A percentile compares a stretch with the other conserved stretches of the same genome.
Evolutionary conservation across 2,888 invertebrate genomes (phyloP).

Genomic region (Phragmatobia fuliginosa): DNA sequence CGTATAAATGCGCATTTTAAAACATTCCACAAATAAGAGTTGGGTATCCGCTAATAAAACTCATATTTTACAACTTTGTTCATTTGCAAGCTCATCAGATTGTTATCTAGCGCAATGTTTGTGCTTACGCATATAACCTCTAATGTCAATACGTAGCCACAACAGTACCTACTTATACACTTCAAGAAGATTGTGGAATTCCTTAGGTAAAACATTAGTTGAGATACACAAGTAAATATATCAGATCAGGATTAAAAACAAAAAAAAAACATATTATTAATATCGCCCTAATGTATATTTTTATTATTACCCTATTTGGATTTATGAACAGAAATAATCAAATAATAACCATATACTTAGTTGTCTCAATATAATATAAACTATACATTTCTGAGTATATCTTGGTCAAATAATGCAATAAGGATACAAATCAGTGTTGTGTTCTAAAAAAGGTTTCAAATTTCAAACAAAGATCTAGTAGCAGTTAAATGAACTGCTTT

Average conservation of each 20-base stretch:
- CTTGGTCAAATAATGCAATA: background rate
- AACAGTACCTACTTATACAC: conserved; percentile 26
- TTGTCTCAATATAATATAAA: background rate
- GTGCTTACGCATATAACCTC: conserved; percentile 18
- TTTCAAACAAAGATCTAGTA: background rate
- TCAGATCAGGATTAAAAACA: background rate
- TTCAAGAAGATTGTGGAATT: background rate
- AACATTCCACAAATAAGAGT: conserved; percentile 75
- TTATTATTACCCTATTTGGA: background rate
- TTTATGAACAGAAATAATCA: background rate
- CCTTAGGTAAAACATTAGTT: background rate
- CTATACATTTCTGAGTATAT: background rate
- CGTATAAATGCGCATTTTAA: conserved; percentile 69
- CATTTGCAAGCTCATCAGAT: conserved; percentile 49
- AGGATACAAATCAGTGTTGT: background rate
- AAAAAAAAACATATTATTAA: background rate
- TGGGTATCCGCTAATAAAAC: conserved; percentile 62
- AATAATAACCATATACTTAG: background rate
- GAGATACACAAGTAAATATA: background rate
- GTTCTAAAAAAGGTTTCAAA: background rate
- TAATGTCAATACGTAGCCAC: conserved; percentile 20
- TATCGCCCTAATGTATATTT: background rate
- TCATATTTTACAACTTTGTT: conserved; percentile 57
- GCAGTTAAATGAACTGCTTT: background rate
- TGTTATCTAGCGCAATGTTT: conserved; percentile 47